phyloP scores from a whole-genome alignment of 2,113 vertebrate species.

The Ptilonorhynchus violaceus region DNA sequence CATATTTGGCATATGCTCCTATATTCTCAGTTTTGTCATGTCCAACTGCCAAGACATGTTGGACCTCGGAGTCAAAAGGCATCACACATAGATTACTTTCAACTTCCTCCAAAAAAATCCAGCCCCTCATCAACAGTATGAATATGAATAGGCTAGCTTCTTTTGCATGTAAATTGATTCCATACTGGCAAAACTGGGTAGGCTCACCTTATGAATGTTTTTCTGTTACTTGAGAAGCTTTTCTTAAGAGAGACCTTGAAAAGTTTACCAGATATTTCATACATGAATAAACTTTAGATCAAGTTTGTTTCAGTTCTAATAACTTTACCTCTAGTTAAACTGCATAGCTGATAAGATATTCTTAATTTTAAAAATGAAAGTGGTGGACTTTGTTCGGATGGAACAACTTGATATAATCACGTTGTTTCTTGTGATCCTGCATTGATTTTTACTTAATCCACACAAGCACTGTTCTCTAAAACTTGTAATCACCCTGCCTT shows the following conservation, averaged over 20 bases:
- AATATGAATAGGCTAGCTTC: not conserved
- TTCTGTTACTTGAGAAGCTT: not conserved
- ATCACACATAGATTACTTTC: not conserved
- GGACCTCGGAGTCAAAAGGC: not conserved
- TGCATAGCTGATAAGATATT: not conserved
- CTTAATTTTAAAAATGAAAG: not conserved
- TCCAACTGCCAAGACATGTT: not conserved
- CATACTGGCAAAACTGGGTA: not conserved
- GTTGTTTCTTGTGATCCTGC: not conserved
- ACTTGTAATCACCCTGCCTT: not conserved
- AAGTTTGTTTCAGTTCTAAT: not conserved
- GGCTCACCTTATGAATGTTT: not conserved
- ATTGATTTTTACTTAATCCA: not conserved
- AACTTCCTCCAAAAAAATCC: not conserved
- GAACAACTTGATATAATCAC: not conserved
- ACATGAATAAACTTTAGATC: not conserved
- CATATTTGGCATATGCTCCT: fast-evolving
- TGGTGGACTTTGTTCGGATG: not conserved
- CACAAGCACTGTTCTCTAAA: not conserved
- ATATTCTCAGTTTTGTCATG: not conserved
- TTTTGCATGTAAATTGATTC: not conserved
- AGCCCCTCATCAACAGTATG: not conserved
- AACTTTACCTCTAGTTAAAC: not conserved
- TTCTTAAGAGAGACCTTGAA: not conserved
- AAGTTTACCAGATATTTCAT: not conserved